Percentiles rank a stretch among this genome's conserved stretches.
These are phyloP conservation scores for Philopedon plagiatum DNA, from an alignment of 2,888 invertebrate species.

Conservation along the genomic window DNA sequence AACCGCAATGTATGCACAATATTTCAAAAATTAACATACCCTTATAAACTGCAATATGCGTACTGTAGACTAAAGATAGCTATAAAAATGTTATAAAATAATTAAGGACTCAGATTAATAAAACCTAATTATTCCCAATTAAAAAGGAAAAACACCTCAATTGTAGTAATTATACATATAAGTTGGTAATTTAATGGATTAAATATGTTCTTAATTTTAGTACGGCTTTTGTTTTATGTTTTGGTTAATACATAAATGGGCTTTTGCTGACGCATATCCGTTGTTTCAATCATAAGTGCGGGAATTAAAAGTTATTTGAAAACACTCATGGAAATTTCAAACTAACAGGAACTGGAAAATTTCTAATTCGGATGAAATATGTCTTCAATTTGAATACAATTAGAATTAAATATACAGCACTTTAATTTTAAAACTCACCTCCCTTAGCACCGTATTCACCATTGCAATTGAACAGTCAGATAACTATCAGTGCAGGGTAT, in stretches of 20 bases:
- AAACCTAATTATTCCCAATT: neutral
- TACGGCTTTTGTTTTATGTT: neutral
- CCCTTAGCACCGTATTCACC: too few species aligned
- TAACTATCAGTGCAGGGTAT: too few species aligned
- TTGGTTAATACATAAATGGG: neutral
- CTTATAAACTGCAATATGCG: too few species aligned
- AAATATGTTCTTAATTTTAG: constrained; percentile 1
- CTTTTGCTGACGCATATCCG: neutral
- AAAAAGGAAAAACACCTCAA: neutral
- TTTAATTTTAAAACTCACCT: too few species aligned
- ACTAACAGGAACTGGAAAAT: too few species aligned
- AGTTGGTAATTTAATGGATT: neutral
- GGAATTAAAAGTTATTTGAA: neutral
- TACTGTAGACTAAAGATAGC: neutral
- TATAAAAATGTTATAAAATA: neutral
- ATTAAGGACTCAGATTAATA: neutral
- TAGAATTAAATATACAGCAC: too few species aligned
- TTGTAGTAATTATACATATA: neutral
- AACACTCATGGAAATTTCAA: neutral
- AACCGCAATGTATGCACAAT: too few species aligned
- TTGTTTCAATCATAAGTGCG: neutral
- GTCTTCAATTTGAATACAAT: too few species aligned
- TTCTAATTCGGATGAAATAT: too few species aligned
- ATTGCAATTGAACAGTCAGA: too few species aligned
- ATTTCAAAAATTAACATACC: too few species aligned